Evolutionary conservation across 1,140 invertebrate species (phyloP).

Genomic region (Oryzaephilus surinamensis): DNA sequence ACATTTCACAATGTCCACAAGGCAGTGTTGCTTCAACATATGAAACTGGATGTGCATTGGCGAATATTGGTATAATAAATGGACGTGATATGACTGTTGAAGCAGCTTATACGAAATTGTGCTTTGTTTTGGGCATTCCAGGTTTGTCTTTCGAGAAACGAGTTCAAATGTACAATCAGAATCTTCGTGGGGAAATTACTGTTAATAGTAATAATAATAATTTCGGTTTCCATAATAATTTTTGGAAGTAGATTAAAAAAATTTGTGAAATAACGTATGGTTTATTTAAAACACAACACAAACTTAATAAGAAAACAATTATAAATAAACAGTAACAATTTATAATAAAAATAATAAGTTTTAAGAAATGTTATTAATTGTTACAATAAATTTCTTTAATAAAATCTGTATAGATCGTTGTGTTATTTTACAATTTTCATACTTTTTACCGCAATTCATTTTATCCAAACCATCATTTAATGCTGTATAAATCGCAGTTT

Average conservation of each 20-base stretch:
- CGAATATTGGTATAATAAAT: conserved; percentile 62
- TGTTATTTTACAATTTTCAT: conserved; percentile 19
- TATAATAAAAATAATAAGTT: too few species aligned
- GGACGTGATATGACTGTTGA: conserved; percentile 94
- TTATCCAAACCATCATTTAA: conserved; percentile 17
- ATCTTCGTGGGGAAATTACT: too few species aligned
- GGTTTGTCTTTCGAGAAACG: conserved; percentile 51
- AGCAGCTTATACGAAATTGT: conserved; percentile 83
- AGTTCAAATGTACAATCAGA: too few species aligned
- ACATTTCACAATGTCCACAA: conserved; percentile 81
- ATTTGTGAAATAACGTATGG: too few species aligned
- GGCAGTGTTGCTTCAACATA: conserved; percentile 70
- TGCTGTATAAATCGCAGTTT: conserved; percentile 20
- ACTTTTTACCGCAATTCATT: conserved; percentile 18
- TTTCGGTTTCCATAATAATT: too few species aligned
- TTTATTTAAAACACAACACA: too few species aligned
- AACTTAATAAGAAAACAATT: too few species aligned
- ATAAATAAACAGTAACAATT: too few species aligned
- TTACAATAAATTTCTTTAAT: conserved; percentile 15
- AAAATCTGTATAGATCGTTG: conserved; percentile 15
- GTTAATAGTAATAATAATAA: too few species aligned
- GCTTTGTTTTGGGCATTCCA: conserved; percentile 59
- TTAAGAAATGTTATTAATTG: too few species aligned
- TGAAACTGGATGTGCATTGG: conserved; percentile 36
- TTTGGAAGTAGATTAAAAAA: too few species aligned